Evolutionary conservation across 2,797 vertebrate genomes (phyloP).

Genomic region (Amniataba percoides): DNA sequence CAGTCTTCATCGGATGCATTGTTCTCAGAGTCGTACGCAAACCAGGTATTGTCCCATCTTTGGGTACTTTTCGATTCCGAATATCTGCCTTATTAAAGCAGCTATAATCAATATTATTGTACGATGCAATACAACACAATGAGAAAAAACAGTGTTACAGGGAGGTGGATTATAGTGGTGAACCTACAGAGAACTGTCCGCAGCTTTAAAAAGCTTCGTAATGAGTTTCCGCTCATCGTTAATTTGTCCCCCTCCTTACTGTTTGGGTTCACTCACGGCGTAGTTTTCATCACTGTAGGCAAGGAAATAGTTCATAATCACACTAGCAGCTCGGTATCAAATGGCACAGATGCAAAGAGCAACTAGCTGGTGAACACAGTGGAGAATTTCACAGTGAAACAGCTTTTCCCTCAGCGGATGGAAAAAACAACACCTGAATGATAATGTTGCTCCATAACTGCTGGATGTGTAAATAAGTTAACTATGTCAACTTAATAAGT

Average conservation of each 20-base stretch:
- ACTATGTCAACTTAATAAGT: background rate
- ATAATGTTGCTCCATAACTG: background rate
- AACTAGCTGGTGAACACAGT: background rate
- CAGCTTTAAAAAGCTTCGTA: background rate
- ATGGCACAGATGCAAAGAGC: background rate
- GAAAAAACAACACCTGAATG: background rate
- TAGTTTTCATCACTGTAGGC: background rate
- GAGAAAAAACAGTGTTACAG: background rate
- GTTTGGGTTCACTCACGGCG: background rate
- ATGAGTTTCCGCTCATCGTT: background rate
- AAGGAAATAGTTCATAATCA: too few species aligned
- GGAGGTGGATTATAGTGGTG: background rate
- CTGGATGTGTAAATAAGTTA: background rate
- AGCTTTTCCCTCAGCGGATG: background rate
- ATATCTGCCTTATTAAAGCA: background rate
- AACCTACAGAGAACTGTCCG: background rate
- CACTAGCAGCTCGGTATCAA: too few species aligned
- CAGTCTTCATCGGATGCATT: conserved; percentile 74
- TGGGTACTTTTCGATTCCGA: background rate
- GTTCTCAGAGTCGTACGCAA: conserved; percentile 70
- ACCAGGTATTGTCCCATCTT: conserved; percentile 66
- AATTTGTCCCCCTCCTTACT: background rate
- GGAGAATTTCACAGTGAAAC: background rate
- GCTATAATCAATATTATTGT: background rate
- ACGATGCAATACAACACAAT: too few species aligned